Conservation (phyloP, 2,113 vertebrate genomes). For the Syrrhaptes paradoxus region DNA sequence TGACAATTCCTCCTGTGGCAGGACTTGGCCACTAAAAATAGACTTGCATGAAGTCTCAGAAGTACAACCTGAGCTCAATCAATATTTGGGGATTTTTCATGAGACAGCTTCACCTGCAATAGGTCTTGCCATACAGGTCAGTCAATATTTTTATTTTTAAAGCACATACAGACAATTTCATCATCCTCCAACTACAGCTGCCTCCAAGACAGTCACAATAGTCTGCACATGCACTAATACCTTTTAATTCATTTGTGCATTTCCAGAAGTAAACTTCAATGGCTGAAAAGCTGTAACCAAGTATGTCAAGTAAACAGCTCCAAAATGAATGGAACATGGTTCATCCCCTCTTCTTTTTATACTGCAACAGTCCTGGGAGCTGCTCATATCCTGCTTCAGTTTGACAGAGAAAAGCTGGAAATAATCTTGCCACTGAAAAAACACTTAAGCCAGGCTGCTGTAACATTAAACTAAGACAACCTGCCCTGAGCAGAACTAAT, state of each 20-base stretch:
- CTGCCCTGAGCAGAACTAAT: not conserved
- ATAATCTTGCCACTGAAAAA: not conserved
- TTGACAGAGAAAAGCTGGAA: not conserved
- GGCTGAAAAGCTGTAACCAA: not conserved
- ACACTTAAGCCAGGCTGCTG: not conserved
- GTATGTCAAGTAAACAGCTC: not conserved
- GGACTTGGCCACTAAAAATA: not conserved
- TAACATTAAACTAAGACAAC: not conserved
- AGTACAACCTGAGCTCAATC: not conserved
- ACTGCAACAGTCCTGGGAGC: not conserved
- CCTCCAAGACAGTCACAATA: not conserved
- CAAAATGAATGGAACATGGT: not conserved
- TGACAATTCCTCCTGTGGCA: not conserved
- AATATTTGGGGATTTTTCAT: not conserved
- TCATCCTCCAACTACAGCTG: not conserved
- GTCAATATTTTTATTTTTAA: not conserved
- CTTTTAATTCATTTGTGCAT: not conserved
- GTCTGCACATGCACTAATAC: not conserved
- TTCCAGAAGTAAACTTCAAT: not conserved
- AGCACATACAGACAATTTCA: not conserved
- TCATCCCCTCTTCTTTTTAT: not conserved
- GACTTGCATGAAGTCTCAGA: not conserved
- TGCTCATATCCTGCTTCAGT: not conserved
- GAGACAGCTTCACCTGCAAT: not conserved
- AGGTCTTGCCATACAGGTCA: not conserved